Evolutionary conservation across 2,113 vertebrate species (phyloP).

Genomic region (Nannospalax galili): DNA sequence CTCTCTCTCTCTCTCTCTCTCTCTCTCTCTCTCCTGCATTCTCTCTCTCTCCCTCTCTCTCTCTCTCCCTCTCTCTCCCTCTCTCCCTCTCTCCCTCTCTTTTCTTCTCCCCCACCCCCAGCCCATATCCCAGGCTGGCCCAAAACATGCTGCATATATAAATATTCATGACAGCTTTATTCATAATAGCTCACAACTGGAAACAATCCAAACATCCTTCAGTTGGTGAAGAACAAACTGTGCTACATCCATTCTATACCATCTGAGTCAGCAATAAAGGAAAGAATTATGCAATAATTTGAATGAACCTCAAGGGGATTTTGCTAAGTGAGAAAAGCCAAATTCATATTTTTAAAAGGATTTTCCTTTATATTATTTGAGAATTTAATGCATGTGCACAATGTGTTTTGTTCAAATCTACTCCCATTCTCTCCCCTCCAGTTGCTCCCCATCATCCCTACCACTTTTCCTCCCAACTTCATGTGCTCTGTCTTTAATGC

Average conservation of each 20-base stretch:
- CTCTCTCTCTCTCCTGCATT: too few species aligned
- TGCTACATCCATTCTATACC: not conserved
- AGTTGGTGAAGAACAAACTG: not conserved
- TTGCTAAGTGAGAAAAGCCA: not conserved
- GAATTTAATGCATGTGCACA: not conserved
- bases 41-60: fast-evolving
- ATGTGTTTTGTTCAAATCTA: not conserved
- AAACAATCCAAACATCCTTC: not conserved
- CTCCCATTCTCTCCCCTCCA: too few species aligned
- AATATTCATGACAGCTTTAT: not conserved
- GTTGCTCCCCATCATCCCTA: too few species aligned
- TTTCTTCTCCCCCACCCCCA: not conserved
- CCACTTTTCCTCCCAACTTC: not conserved
- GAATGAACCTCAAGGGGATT: not conserved
- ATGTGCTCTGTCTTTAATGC: not conserved
- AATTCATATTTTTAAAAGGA: not conserved
- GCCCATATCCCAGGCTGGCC: not conserved
- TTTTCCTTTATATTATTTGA: not conserved
- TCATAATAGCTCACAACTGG: not conserved
- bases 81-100: too few species aligned
- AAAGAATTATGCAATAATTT: not conserved
- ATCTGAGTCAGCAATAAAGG: not conserved
- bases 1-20: too few species aligned
- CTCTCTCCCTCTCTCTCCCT: too few species aligned
- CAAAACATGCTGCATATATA: not conserved